These are phyloP conservation scores for Drosophila ogumai DNA, from an alignment of 1,140 invertebrate species.

Conservation along the genomic window DNA sequence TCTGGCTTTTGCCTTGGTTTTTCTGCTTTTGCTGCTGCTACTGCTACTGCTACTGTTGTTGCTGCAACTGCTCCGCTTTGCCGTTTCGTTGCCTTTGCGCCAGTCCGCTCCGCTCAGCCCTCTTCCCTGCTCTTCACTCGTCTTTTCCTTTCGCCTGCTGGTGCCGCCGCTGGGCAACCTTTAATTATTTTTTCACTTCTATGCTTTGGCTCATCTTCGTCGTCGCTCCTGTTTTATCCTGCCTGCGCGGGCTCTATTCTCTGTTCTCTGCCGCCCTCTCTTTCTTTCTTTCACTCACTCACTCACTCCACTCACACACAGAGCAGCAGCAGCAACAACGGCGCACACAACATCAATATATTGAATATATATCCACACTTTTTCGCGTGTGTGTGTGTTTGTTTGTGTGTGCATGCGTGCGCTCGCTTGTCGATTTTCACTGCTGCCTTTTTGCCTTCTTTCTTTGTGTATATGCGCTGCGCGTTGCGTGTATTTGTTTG, in stretches of 20 bases:
- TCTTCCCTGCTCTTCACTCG: constrained; percentile 14
- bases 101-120: constrained; percentile 19
- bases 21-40: constrained; percentile 24
- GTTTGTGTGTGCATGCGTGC: constrained; percentile 43
- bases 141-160: constrained; percentile 20
- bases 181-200: constrained; percentile 78
- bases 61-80: constrained; percentile 22
- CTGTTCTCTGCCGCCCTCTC: constrained; percentile 34
- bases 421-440: constrained; percentile 57
- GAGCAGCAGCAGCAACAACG: constrained; percentile 57
- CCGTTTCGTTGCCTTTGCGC: constrained; percentile 29
- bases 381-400: constrained; percentile 52
- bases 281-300: constrained; percentile 38
- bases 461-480: constrained; percentile 59
- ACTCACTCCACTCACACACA: constrained; percentile 37
- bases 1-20: constrained; percentile 6
- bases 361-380: constrained; percentile 71
- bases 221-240: constrained; percentile 71
- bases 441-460: constrained; percentile 54
- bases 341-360: constrained; percentile 72
- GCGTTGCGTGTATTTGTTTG: constrained; percentile 37
- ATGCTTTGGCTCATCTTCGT: constrained; percentile 72
- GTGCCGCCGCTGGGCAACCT: constrained; percentile 46
- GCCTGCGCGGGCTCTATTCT: constrained; percentile 54
- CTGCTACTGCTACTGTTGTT: constrained; percentile 47